Base-by-base conservation (phyloP, 2,113 vertebrate species). In the Triplophysa siluroides region DNA sequence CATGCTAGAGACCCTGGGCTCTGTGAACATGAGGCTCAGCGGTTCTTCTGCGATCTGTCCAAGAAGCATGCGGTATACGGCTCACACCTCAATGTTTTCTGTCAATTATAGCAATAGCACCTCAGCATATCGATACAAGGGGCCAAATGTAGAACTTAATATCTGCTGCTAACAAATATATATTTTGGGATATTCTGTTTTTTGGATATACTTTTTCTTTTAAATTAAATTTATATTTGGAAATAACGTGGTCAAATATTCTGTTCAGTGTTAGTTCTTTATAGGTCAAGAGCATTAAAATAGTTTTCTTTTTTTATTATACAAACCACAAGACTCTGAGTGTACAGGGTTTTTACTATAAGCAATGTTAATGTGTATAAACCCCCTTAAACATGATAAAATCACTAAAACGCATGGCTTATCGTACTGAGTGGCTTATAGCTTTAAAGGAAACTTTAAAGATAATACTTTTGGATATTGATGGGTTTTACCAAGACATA, bases 41-140 rank as follows among this genome's bases (percentile, higher is more conserved):
- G 11, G 60, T n/a, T 1, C 1, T 26, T 52, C 61, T 76, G n/a
- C 52, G 23, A 60, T 23, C 66, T 47, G 6, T 47, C 11, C 16
- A 8, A 13, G 10, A 33, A 62, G 58, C 14, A 23, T 19, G 13
- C 26, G 23, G 71, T 62, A 67, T 41, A 23, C 45, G n/a, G 45
- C 62, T 65, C 43, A 54, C 62, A 54, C 75, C 52, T 64, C 24
- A 11, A 65, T 10, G 6, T 9, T 3, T 58, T 58, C 54, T n/a
- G 54, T 11, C 19, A 77, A 77, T 77, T 16, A 65, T 14, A 66
- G 62, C 3, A 65, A 66, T 38, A 66, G 52, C 62, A 77, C 75
- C 75, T 77, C 62, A 65, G 26, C 19, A 65, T 65, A 66, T 77
- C 13, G 62, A 65, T 54, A n/a, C 45, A 33, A 10, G 43, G 18